phyloP scores from a whole-genome alignment of 1,140 invertebrate genomes.

The Eueides isabella region DNA sequence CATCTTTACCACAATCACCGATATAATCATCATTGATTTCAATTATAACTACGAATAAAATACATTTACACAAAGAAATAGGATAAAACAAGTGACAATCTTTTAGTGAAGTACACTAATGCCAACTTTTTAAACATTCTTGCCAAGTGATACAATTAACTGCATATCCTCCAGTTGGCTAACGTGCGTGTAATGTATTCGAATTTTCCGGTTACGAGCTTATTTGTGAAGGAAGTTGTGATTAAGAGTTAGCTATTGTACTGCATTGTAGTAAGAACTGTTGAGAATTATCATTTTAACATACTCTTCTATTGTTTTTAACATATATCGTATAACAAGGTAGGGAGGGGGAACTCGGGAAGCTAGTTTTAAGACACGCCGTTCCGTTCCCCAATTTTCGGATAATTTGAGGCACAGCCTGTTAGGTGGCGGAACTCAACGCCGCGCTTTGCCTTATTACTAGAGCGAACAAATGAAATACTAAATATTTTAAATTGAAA shows the following conservation, averaged over 20 bases:
- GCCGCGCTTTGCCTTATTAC: no score
- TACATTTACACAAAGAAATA: neutral
- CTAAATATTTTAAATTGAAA: no score
- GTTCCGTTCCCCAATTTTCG: no score
- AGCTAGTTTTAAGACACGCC: no score
- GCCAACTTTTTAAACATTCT: conserved; percentile 32
- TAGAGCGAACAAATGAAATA: no score
- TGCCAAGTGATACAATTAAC: conserved; percentile 45
- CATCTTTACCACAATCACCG: neutral
- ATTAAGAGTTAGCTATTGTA: conserved; percentile 28
- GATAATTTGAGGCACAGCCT: no score
- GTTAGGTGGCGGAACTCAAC: no score
- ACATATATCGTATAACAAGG: no score
- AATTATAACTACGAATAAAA: neutral
- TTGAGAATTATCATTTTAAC: conserved; percentile 11
- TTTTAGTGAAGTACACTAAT: neutral
- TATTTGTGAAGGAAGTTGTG: conserved; percentile 23
- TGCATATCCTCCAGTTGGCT: conserved; percentile 35
- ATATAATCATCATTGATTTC: neutral
- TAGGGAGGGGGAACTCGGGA: no score
- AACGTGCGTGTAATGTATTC: conserved; percentile 33
- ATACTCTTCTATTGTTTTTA: neutral
- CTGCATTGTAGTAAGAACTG: conserved; percentile 4
- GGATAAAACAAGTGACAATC: neutral
- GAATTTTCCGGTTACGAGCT: conserved; percentile 32